Conservation (phyloP, 2,888 invertebrate genomes). For the Empis livida region DNA sequence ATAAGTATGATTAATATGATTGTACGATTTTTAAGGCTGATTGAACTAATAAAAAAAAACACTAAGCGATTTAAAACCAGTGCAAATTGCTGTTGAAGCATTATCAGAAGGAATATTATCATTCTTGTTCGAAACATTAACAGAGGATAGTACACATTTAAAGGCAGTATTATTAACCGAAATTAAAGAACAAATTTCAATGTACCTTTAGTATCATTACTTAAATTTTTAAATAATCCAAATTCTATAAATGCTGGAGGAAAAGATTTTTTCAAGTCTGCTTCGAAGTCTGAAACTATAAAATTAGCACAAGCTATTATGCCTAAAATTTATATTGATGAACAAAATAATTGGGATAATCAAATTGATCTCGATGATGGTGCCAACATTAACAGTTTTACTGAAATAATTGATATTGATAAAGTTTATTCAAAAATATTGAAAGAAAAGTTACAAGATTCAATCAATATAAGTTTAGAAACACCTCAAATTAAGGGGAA, state of each 20-base stretch:
- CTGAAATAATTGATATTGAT: too few species aligned
- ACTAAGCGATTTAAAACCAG: conserved; percentile 1
- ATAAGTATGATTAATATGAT: too few species aligned
- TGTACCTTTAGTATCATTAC: neutral
- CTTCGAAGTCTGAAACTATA: neutral
- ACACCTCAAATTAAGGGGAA: too few species aligned
- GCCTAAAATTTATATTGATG: neutral
- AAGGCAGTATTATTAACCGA: neutral
- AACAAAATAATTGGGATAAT: neutral
- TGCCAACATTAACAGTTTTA: too few species aligned
- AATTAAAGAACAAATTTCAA: neutral
- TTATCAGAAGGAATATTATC: conserved; percentile 1
- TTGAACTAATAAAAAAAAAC: too few species aligned
- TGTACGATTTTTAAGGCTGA: too few species aligned
- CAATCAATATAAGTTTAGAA: too few species aligned
- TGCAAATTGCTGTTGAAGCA: conserved; percentile 2
- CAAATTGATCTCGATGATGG: neutral
- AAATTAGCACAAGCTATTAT: neutral
- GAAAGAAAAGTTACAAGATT: too few species aligned
- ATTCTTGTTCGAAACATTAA: neutral
- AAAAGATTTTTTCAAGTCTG: neutral
- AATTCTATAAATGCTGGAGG: neutral
- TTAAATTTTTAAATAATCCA: neutral
- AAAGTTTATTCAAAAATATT: too few species aligned
- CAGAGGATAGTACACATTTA: neutral